Evolutionary conservation across 1,140 invertebrate species (phyloP), one percentile per base, ranked within the genome.

Genomic region (Phymorhynchus buccinoides): DNA sequence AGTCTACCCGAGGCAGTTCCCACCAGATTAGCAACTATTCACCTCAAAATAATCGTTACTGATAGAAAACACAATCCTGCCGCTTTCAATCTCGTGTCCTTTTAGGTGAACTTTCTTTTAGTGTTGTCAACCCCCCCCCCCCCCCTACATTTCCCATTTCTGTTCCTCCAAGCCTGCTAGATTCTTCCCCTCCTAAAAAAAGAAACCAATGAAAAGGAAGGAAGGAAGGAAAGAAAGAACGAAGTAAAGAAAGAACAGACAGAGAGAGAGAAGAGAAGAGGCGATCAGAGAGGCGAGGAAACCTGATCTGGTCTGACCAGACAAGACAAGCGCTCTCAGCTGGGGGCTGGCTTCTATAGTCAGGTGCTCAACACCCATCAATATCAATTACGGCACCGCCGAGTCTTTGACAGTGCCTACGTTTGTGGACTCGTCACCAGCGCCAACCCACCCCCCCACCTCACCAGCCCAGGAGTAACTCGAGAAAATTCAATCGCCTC

Each of bases 321-420:
- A 27, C 7, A n/a, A 71, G 12, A 71, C 18, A 32, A 56, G 12
- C n/a, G n/a, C n/a, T n/a, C n/a, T n/a, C n/a, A n/a, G n/a, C n/a
- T n/a, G n/a, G 71, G 71, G 12, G 71, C 37, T 73, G 37, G 9
- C 71, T 73, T 73, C n/a, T n/a, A n/a, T n/a, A n/a, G n/a, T 73
- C 71, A 73, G 77, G 41, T 79, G 44, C 77, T 56, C 44, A 44
- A 32, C 14, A 16, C 18, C 3, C 44, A 79, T 79, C 77, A 44
- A 79, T 79, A 52, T 79, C 77, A 79, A 79, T 79, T 52, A 79
- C 77, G 52, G 12, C 42, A 79, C 44, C 42, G 44, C n/a, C 77
- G 9, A n/a, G 4, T 3, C 27, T 3, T 35, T 79, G 77, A 79
- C 77, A 79, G 77, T n/a, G 27, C 7, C 77, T 79, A 48, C n/a